A percentile compares a stretch with the other conserved stretches of the same genome.
These are phyloP conservation scores for Dryomyza anilis DNA, from an alignment of 2,888 invertebrate genomes.

Conservation along the genomic window DNA sequence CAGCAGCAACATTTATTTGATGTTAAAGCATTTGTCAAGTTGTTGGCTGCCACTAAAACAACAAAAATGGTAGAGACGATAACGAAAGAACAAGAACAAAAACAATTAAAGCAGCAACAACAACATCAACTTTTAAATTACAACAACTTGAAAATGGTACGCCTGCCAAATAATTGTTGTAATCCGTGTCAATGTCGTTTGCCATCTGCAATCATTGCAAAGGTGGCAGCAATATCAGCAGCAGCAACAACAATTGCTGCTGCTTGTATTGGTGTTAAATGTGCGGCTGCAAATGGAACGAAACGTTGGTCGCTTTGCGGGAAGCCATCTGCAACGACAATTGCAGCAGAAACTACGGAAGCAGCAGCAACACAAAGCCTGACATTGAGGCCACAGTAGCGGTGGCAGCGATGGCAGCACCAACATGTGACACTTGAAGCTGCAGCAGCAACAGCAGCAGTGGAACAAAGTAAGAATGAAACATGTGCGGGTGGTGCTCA, in stretches of 20 bases:
- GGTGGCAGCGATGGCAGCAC: neutral
- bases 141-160: no score
- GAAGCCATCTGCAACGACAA: conserved; percentile 30
- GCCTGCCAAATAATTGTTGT: conserved; percentile 19
- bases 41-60: neutral
- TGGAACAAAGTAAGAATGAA: no score
- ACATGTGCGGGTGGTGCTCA: no score
- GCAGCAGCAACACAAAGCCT: no score
- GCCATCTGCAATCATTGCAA: conserved; percentile 33
- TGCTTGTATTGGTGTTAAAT: conserved; percentile 20
- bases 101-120: neutral
- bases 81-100: neutral
- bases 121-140: neutral
- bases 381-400: conserved; percentile 1
- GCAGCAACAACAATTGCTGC: conserved; percentile 9
- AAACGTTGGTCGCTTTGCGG: conserved; percentile 22
- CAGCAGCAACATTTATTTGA: no score
- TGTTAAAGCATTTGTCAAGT: no score
- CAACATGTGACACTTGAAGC: conserved; percentile 15
- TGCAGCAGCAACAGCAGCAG: conserved; percentile 23
- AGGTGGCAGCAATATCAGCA: conserved; percentile 15
- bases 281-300: conserved; percentile 23
- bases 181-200: conserved; percentile 55
- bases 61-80: neutral
- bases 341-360: conserved; percentile 5